Percentiles rank a stretch among this genome's conserved stretches.
phyloP scores from a whole-genome alignment of 2,113 vertebrate genomes.

The Ptilonorhynchus violaceus region DNA sequence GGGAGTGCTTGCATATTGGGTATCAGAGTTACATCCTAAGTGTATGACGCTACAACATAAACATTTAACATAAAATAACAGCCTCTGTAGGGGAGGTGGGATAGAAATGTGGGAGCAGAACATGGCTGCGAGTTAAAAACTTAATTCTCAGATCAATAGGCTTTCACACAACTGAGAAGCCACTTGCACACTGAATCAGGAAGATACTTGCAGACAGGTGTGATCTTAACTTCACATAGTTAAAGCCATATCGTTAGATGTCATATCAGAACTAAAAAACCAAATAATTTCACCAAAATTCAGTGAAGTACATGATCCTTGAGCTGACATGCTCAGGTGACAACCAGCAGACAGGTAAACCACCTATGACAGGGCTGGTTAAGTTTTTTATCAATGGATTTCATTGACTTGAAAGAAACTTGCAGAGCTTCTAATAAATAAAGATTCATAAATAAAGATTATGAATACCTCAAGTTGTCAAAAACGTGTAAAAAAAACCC shows the following conservation, averaged over 20 bases:
- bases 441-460: neutral
- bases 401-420: neutral
- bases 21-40: constrained; percentile 29
- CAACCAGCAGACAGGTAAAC: neutral
- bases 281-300: neutral
- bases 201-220: neutral
- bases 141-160: neutral
- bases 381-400: neutral
- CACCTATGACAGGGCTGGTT: neutral
- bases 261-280: neutral
- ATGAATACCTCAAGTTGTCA: neutral
- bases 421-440: neutral
- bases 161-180: neutral
- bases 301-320: neutral
- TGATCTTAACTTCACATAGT: neutral
- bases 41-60: neutral
- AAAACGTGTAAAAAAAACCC: neutral
- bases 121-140: neutral
- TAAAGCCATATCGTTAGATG: neutral
- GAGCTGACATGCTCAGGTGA: neutral
- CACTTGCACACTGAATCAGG: neutral
- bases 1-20: constrained; percentile 2
- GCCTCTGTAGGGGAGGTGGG: neutral
- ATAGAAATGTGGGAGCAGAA: neutral
- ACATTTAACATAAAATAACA: constrained; percentile 25